Evolutionary conservation across 2,888 invertebrate species (phyloP).

Genomic region (Parnassius glacialis): DNA sequence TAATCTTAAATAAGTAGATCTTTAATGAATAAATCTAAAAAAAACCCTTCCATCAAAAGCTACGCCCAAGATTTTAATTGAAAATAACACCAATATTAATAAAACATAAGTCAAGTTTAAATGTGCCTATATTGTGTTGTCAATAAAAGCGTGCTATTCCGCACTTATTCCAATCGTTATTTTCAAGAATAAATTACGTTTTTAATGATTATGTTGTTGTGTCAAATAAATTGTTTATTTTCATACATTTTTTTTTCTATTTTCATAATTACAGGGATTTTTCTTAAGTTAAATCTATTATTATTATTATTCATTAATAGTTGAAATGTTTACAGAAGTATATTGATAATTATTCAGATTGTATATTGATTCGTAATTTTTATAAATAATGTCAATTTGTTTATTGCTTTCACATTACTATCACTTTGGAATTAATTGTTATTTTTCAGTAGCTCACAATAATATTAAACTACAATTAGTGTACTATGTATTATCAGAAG

Average conservation of each 20-base stretch:
- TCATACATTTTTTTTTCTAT: conserved; percentile 7
- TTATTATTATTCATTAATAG: background rate
- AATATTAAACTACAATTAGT: no score
- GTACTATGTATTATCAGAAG: background rate
- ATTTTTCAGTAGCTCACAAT: no score
- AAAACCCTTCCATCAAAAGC: background rate
- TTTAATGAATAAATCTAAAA: no score
- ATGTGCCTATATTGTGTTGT: conserved; percentile 1
- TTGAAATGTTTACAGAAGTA: background rate
- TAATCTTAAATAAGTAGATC: no score
- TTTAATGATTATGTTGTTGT: conserved; percentile 12
- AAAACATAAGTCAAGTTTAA: background rate
- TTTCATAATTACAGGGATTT: conserved; percentile 19
- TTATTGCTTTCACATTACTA: no score
- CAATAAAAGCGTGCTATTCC: background rate
- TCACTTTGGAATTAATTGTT: no score
- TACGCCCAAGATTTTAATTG: conserved; percentile 1
- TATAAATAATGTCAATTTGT: background rate
- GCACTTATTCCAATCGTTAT: background rate
- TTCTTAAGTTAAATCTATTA: conserved; percentile 3
- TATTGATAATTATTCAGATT: conserved; percentile 2
- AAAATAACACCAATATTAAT: background rate
- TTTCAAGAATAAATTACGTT: background rate
- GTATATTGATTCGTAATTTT: background rate
- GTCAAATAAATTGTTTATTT: conserved; percentile 23